Percentiles rank a stretch among this genome's conserved stretches.
These are phyloP conservation scores for Horisme vitalbata DNA, from an alignment of 2,888 invertebrate species.

Conservation along the genomic window DNA sequence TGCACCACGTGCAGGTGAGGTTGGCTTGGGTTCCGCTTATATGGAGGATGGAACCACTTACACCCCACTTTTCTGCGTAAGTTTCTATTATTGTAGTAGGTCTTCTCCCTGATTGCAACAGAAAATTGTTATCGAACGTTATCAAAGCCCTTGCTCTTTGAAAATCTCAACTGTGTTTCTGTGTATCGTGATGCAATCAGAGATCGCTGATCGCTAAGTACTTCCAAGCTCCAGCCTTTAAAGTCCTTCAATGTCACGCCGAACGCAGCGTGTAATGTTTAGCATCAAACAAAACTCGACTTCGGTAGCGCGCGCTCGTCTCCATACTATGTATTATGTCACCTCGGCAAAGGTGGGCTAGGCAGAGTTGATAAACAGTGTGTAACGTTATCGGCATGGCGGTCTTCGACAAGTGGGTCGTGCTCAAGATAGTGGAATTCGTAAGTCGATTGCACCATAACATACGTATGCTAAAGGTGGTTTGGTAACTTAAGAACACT, in stretches of 20 bases:
- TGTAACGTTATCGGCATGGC: slow-evolving; percentile 58
- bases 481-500: slow-evolving; percentile 39
- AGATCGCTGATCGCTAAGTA: slow-evolving; percentile 30
- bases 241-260: slow-evolving; percentile 63
- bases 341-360: slow-evolving; percentile 38
- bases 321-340: slow-evolving; percentile 47
- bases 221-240: slow-evolving; percentile 32
- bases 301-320: slow-evolving; percentile 62
- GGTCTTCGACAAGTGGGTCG: slow-evolving; percentile 81
- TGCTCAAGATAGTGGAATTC: slow-evolving; percentile 79
- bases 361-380: slow-evolving; percentile 39
- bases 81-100: too few relatives aligned
- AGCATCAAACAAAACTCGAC: slow-evolving; percentile 62
- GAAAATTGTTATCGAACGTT: not conserved
- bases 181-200: slow-evolving; percentile 11
- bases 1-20: too few relatives aligned
- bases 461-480: slow-evolving; percentile 36
- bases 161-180: slow-evolving; percentile 4
- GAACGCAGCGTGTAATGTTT: slow-evolving; percentile 51
- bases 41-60: too few relatives aligned
- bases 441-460: slow-evolving; percentile 59
- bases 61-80: too few relatives aligned
- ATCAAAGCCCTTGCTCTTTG: slow-evolving; percentile 5
- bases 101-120: not conserved
- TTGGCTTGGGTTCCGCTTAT: too few relatives aligned